Conservation (phyloP, 35 echinoderm and acorn worm genomes). For the Ophiothrix spiculata region DNA sequence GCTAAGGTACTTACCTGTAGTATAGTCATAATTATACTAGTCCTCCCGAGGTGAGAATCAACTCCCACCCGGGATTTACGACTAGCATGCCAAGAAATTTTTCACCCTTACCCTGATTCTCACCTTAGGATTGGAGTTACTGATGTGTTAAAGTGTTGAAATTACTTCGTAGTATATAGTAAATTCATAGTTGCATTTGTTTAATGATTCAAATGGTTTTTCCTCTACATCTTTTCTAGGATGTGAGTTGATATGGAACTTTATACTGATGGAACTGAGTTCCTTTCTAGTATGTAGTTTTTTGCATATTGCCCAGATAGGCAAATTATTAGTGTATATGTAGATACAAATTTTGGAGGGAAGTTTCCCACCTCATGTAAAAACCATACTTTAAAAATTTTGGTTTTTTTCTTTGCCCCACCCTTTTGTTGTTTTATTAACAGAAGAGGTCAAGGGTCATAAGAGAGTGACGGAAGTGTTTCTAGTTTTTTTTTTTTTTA, state of each 20-base stretch:
- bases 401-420: background rate
- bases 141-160: background rate
- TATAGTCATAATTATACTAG: background rate
- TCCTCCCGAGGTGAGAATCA: background rate
- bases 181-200: background rate
- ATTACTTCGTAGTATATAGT: background rate
- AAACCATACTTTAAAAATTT: background rate
- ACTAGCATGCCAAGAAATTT: background rate
- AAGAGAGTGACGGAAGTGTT: background rate
- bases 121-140: background rate
- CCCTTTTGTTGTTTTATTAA: background rate
- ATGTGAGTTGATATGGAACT: no score
- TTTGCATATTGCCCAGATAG: no score
- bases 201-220: background rate
- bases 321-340: background rate
- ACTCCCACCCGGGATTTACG: background rate
- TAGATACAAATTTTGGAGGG: background rate
- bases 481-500: background rate
- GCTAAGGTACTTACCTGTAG: background rate
- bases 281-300: background rate
- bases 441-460: background rate
- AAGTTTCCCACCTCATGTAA: background rate
- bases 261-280: background rate
- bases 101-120: background rate
- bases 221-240: no score